These are phyloP conservation scores for Polypterus bichir DNA, from an alignment of 2,113 vertebrate species.

Conservation along the genomic window DNA sequence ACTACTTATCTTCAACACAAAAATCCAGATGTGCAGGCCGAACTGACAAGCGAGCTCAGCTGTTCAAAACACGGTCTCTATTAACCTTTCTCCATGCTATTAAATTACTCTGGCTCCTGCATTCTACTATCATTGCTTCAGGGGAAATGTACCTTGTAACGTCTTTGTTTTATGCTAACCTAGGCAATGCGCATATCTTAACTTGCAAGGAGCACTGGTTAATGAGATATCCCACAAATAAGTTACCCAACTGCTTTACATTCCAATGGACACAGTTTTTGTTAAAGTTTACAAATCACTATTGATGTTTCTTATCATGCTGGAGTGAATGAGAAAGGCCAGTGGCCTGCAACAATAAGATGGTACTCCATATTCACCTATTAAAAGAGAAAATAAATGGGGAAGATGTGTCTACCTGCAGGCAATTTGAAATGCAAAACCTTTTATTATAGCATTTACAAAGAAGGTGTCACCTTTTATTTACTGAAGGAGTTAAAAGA, in stretches of 20 bases:
- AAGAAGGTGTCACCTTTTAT: too few relatives aligned
- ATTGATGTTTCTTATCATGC: too few relatives aligned
- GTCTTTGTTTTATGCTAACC: slow-evolving; percentile 33
- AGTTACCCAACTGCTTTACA: slow-evolving; percentile 28
- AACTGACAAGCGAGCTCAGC: slow-evolving; percentile 31
- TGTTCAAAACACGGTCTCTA: slow-evolving; percentile 34
- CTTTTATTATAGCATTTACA: too few relatives aligned
- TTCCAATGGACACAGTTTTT: slow-evolving; percentile 22
- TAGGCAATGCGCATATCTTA: slow-evolving; percentile 20
- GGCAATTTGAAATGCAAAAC: too few relatives aligned
- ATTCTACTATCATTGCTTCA: slow-evolving; percentile 26
- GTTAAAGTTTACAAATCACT: too few relatives aligned
- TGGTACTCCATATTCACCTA: too few relatives aligned
- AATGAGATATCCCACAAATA: slow-evolving; percentile 28
- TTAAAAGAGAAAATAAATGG: too few relatives aligned
- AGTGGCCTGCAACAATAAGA: too few relatives aligned
- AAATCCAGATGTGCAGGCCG: not conserved
- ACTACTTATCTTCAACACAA: not conserved
- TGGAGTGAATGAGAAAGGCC: too few relatives aligned
- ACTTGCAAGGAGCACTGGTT: slow-evolving; percentile 28
- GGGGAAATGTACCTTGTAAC: slow-evolving; percentile 26
- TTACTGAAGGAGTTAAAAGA: too few relatives aligned
- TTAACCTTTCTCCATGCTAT: slow-evolving; percentile 41
- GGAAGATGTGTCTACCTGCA: too few relatives aligned
- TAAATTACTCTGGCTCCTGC: slow-evolving; percentile 40